Conservation (phyloP, 2,113 vertebrate species). For the Caranx ignobilis region DNA sequence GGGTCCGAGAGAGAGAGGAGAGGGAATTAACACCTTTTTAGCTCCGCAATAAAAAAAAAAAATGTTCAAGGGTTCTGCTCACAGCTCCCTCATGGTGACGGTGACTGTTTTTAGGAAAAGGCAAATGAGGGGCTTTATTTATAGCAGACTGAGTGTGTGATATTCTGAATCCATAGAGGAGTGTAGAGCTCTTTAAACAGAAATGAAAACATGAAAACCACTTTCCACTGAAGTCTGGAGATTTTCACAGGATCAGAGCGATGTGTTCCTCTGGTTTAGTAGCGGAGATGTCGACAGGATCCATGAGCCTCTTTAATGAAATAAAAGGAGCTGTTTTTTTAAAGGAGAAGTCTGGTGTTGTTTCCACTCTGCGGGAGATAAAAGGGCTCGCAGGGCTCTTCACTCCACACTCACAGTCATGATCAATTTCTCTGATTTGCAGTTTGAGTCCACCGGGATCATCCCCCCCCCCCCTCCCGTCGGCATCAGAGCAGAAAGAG, state of each 20-base stretch:
- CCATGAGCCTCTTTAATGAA: background rate
- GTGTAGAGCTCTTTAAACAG: background rate
- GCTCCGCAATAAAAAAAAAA: background rate
- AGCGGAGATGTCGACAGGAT: background rate
- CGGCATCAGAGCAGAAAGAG: background rate
- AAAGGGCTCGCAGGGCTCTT: conserved; percentile 4
- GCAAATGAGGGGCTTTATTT: background rate
- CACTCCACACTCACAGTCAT: background rate
- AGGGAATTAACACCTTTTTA: conserved; percentile 2
- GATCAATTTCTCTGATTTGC: conserved; percentile 35
- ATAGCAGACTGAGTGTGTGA: background rate
- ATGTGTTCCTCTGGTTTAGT: background rate
- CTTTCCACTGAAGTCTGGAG: conserved; percentile 2
- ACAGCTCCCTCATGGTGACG: background rate
- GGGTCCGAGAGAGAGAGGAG: conserved; percentile 16
- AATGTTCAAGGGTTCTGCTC: background rate
- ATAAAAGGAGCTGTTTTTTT: background rate
- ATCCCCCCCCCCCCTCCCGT: background rate
- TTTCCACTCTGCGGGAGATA: conserved; percentile 7
- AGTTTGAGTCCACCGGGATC: background rate
- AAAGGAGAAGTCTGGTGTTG: background rate
- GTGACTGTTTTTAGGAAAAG: background rate
- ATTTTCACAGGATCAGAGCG: background rate
- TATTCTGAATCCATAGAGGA: background rate
- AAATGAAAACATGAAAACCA: conserved; percentile 9